Evolutionary conservation across 2,113 vertebrate genomes (phyloP).

Genomic region (Balaeniceps rex): DNA sequence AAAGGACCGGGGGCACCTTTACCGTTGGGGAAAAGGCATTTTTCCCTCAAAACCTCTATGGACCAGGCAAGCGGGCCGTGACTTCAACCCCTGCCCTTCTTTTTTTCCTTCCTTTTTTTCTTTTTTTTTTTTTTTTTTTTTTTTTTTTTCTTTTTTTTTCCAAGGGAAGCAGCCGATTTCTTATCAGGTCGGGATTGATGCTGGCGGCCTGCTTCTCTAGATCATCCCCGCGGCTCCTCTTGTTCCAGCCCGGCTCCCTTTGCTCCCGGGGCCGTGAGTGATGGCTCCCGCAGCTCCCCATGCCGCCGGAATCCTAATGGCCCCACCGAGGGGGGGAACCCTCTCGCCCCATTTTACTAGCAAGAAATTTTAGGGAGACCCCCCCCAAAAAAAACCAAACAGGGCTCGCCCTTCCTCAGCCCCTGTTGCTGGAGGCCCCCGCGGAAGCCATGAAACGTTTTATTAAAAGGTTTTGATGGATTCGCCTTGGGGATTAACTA

Average conservation of each 20-base stretch:
- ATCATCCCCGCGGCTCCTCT: constrained; percentile 71
- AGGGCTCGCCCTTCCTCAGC: background rate
- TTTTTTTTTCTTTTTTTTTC: rapidly evolving
- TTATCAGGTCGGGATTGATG: constrained; percentile 69
- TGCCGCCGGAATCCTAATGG: constrained; percentile 68
- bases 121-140: no score
- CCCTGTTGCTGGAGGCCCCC: background rate
- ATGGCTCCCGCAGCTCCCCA: constrained; percentile 68
- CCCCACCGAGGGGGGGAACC: background rate
- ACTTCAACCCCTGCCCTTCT: background rate
- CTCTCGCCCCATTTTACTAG: background rate
- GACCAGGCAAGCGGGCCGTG: background rate
- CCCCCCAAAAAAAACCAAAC: background rate
- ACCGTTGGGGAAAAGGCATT: background rate
- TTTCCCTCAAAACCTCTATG: background rate
- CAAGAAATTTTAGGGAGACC: background rate
- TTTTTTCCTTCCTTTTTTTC: background rate
- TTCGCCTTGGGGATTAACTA: constrained; percentile 64
- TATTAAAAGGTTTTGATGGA: constrained; percentile 67
- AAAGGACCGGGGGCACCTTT: background rate
- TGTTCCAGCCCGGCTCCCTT: constrained; percentile 60
- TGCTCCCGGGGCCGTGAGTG: constrained; percentile 66
- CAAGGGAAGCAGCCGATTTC: background rate
- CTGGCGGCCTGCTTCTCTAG: constrained; percentile 44
- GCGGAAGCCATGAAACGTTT: constrained; percentile 10